These are phyloP conservation scores for Noctua comes DNA, from an alignment of 2,888 invertebrate genomes.

Conservation along the genomic window DNA sequence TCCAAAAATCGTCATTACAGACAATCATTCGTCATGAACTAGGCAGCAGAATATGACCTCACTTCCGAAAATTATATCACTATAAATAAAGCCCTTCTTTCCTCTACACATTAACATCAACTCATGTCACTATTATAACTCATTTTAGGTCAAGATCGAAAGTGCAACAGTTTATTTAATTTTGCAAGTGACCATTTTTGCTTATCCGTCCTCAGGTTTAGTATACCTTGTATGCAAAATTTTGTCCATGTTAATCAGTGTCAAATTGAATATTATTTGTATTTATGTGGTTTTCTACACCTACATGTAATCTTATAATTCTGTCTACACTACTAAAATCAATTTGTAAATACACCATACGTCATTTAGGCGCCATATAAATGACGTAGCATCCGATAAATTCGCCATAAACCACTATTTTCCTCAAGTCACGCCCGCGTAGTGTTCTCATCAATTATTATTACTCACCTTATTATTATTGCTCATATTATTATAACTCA, in stretches of 20 bases:
- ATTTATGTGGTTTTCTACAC: neutral
- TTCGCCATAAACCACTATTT: slow-evolving; percentile 38
- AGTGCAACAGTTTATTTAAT: neutral
- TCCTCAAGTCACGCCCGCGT: slow-evolving; percentile 57
- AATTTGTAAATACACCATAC: slow-evolving; percentile 6
- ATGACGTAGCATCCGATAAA: slow-evolving; percentile 50
- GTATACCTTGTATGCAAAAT: neutral
- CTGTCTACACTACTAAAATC: neutral
- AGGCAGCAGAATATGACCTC: neutral
- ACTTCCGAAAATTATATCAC: slow-evolving; percentile 3
- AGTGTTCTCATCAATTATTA: slow-evolving; percentile 46
- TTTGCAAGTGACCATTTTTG: neutral
- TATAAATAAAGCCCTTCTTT: neutral
- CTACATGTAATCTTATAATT: neutral
- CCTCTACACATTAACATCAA: neutral
- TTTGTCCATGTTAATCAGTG: neutral
- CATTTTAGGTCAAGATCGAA: slow-evolving; percentile 19
- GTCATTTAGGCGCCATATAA: slow-evolving; percentile 36
- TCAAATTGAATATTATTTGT: neutral
- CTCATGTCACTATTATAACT: neutral
- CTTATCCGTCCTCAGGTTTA: neutral
- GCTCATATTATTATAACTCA: slow-evolving; percentile 55
- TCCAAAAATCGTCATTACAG: neutral
- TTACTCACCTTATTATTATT: slow-evolving; percentile 54
- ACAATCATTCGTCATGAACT: neutral